phyloP scores from a whole-genome alignment of 1,140 invertebrate genomes.

The Drosophila prosaltans region DNA sequence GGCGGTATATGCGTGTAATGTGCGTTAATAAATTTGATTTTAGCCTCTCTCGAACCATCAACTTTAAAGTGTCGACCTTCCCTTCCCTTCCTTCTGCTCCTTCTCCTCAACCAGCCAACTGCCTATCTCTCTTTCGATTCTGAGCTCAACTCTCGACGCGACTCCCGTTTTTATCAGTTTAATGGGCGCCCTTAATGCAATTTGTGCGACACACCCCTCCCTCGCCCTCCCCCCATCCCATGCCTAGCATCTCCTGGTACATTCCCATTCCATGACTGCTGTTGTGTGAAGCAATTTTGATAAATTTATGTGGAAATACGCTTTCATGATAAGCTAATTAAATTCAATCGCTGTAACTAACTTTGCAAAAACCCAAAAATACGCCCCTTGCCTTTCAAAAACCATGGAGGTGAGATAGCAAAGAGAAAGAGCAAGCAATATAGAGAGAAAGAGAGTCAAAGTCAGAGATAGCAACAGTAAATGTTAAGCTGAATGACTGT shows the following conservation, averaged over 20 bases:
- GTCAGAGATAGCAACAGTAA: not conserved
- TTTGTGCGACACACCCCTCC: constrained; percentile 47
- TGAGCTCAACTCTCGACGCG: constrained; percentile 42
- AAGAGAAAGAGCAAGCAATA: not conserved
- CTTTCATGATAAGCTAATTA: constrained; percentile 82
- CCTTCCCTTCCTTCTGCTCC: too few relatives aligned
- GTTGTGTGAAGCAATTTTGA: constrained; percentile 80
- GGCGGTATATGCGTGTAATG: constrained; percentile 46
- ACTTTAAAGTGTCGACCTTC: constrained; percentile 71
- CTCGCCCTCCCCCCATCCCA: not conserved
- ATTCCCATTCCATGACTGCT: constrained; percentile 31
- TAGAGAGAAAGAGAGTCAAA: not conserved
- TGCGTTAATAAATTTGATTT: constrained; percentile 81
- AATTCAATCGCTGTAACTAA: constrained; percentile 80
- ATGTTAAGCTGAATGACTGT: constrained; percentile 52
- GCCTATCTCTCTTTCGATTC: constrained; percentile 18
- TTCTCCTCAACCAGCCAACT: not conserved
- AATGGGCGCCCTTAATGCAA: constrained; percentile 78
- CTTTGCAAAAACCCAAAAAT: constrained; percentile 71
- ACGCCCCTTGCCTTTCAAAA: constrained; percentile 8
- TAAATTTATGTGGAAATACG: constrained; percentile 80
- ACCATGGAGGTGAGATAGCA: not conserved
- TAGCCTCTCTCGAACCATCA: constrained; percentile 66
- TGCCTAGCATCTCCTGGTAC: not conserved
- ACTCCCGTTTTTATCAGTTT: constrained; percentile 77